These are phyloP conservation scores for Zaprionus camerounensis DNA, from an alignment of 1,140 invertebrate genomes.

Conservation along the genomic window DNA sequence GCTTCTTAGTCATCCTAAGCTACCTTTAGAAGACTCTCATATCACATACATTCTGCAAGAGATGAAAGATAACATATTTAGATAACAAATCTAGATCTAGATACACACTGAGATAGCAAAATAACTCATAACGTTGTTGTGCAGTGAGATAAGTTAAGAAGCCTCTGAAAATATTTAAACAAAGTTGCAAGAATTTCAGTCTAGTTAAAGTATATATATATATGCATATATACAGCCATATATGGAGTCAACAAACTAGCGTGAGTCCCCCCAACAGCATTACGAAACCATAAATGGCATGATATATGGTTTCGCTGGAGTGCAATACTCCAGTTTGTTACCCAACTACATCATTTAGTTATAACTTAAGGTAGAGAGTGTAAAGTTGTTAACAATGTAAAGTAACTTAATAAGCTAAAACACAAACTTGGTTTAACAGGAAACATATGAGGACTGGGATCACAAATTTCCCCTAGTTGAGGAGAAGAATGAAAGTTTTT, in stretches of 20 bases:
- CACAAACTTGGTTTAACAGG: background rate
- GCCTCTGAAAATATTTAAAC: background rate
- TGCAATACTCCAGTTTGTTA: background rate
- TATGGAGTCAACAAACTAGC: background rate
- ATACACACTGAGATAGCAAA: background rate
- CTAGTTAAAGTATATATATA: background rate
- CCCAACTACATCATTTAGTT: background rate
- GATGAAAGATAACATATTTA: background rate
- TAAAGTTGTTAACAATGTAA: background rate
- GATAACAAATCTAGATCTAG: background rate
- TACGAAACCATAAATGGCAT: constrained; percentile 8
- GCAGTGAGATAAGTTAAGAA: background rate
- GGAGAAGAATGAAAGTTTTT: constrained; percentile 68
- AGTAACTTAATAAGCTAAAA: background rate
- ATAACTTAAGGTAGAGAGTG: background rate
- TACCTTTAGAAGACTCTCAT: background rate
- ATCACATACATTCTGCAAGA: background rate
- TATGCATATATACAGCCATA: background rate
- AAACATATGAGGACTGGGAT: background rate
- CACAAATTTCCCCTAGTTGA: background rate
- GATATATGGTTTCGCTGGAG: background rate
- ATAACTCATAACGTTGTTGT: background rate
- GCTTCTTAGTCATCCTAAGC: too few species aligned
- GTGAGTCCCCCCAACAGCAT: background rate
- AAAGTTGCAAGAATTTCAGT: background rate